phyloP scores from a whole-genome alignment of 2,797 vertebrate species.

The Gobionotothen gibberifrons region DNA sequence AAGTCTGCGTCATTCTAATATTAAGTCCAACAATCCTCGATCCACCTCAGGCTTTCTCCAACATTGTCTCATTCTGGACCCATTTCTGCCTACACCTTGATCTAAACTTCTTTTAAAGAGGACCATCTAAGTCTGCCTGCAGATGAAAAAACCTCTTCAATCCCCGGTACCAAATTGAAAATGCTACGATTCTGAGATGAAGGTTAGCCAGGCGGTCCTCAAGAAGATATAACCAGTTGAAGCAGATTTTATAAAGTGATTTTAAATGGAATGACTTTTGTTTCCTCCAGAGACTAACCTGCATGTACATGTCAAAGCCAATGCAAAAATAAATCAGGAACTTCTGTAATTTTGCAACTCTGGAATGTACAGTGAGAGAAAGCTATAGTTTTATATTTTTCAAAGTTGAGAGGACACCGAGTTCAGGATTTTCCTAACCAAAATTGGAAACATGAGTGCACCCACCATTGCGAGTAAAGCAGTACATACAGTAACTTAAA shows the following conservation, averaged over 20 bases:
- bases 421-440: neutral
- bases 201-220: conserved; percentile 52
- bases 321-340: conserved; percentile 43
- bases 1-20: conserved; percentile 19
- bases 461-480: neutral
- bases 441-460: conserved; percentile 8
- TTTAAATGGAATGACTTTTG: conserved; percentile 62
- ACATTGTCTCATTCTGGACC: conserved; percentile 47
- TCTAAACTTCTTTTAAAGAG: conserved; percentile 51
- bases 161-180: conserved; percentile 66
- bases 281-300: conserved; percentile 33
- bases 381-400: conserved; percentile 18
- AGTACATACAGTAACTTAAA: conserved; percentile 1
- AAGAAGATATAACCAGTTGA: conserved; percentile 53
- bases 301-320: conserved; percentile 39
- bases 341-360: conserved; percentile 26
- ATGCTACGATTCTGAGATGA: conserved; percentile 66
- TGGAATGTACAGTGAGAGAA: conserved; percentile 17
- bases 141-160: conserved; percentile 65
- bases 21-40: conserved; percentile 6
- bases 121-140: conserved; percentile 42
- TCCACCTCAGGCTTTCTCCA: conserved; percentile 27
- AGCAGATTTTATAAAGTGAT: conserved; percentile 54
- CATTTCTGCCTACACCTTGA: conserved; percentile 44
- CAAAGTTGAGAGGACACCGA: conserved; percentile 23